Evolutionary conservation across 1,140 invertebrate genomes (phyloP).

Genomic region (Mylabris phalerata): DNA sequence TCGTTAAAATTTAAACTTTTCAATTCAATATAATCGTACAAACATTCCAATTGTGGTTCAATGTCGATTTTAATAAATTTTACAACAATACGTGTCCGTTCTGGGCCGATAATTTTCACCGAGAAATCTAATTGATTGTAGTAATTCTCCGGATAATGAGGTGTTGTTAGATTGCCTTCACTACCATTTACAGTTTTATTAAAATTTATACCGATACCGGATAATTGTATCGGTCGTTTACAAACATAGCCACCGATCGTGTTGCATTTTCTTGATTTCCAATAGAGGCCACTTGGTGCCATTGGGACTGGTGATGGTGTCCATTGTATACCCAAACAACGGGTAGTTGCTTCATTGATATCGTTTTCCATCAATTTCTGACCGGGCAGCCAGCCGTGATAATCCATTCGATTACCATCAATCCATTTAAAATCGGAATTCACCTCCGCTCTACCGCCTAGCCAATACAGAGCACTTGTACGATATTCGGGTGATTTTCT

Average conservation of each 20-base stretch:
- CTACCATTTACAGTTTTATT: slow-evolving; percentile 48
- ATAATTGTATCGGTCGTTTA: slow-evolving; percentile 31
- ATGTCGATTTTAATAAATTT: slow-evolving; percentile 61
- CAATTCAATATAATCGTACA: slow-evolving; percentile 67
- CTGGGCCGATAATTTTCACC: slow-evolving; percentile 52
- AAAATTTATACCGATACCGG: slow-evolving; percentile 32
- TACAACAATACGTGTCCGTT: slow-evolving; percentile 55
- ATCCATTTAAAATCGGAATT: slow-evolving; percentile 47
- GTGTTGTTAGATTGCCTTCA: slow-evolving; percentile 52
- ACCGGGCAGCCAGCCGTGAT: slow-evolving; percentile 51
- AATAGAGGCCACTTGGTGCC: slow-evolving; percentile 56
- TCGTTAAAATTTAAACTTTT: slow-evolving; percentile 23
- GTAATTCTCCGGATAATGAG: slow-evolving; percentile 59
- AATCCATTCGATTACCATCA: slow-evolving; percentile 50
- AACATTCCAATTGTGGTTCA: slow-evolving; percentile 65
- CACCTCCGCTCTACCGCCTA: slow-evolving; percentile 41
- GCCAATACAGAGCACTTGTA: slow-evolving; percentile 61
- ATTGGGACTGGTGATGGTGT: slow-evolving; percentile 50
- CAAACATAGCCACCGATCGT: slow-evolving; percentile 54
- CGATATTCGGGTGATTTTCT: slow-evolving; percentile 59
- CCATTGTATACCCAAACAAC: slow-evolving; percentile 57
- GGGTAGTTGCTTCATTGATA: slow-evolving; percentile 4
- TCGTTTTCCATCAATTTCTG: slow-evolving; percentile 32
- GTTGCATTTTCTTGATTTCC: slow-evolving; percentile 51
- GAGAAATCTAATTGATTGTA: slow-evolving; percentile 61